Percentiles rank a stretch among this genome's conserved stretches.
Evolutionary conservation across 2,113 vertebrate species (phyloP).

Genomic region (Mesoclemmys tuberculata): DNA sequence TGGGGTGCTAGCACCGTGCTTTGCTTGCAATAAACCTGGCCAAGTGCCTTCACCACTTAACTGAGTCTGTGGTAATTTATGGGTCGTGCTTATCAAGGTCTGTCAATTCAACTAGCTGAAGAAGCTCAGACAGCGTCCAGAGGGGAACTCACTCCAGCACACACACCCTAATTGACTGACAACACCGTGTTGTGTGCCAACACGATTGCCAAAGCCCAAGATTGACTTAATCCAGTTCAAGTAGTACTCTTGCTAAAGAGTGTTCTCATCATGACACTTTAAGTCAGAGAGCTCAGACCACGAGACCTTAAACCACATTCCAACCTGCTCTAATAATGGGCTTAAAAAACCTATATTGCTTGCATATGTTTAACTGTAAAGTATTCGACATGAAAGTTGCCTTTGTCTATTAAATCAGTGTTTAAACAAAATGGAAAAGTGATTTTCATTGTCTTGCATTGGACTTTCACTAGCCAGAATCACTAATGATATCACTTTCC

Average conservation of each 20-base stretch:
- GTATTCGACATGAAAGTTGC: background rate
- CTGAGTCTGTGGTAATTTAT: too few relatives aligned
- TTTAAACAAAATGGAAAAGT: background rate
- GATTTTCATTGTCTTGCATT: background rate
- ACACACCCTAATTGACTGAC: too few relatives aligned
- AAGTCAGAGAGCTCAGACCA: background rate
- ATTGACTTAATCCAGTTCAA: background rate
- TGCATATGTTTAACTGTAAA: background rate
- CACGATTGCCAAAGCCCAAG: background rate
- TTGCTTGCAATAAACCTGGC: too few relatives aligned
- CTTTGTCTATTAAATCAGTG: background rate
- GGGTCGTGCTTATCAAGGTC: too few relatives aligned
- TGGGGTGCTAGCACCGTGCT: too few relatives aligned
- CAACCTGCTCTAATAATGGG: background rate
- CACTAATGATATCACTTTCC: background rate
- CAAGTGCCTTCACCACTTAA: too few relatives aligned
- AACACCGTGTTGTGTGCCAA: background rate
- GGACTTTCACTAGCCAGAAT: background rate
- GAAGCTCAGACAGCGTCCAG: too few relatives aligned
- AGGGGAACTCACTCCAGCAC: too few relatives aligned
- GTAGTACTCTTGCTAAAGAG: background rate
- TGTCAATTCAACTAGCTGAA: too few relatives aligned
- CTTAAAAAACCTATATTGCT: background rate
- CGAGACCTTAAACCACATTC: background rate
- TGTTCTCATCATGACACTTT: background rate